Base-by-base conservation (phyloP, 2,888 invertebrate genomes). In the Macropis europaea region DNA sequence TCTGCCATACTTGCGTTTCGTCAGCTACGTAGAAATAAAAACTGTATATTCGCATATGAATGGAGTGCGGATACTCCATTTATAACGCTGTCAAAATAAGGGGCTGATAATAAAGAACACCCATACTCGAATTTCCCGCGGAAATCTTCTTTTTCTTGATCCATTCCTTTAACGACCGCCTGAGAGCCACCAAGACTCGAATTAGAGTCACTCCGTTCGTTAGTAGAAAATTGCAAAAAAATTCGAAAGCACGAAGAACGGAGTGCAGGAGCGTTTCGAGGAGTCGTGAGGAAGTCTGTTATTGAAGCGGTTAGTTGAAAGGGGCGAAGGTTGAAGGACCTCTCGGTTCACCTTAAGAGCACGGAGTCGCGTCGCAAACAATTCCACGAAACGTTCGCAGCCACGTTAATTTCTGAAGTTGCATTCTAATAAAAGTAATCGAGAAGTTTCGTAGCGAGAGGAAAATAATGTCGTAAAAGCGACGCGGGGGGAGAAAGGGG, bases 371-470 rank as follows among this genome's bases (percentile, higher is more conserved):
- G 30, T 59, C 32, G 75, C 64, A 70, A 76, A 71, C 66, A 75
- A 76, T 54, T 43, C 73, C 73, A 26, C 22, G 34, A 70, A 57
- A 54, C 70, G 72, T 64, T 62, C 71, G 62, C 53, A 61, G 75
- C 67, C 75, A 77, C 81, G 83, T 82, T 84, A 84, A 85, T 85
- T 82, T 67, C 66, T 73, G 28, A 72, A 85, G 83, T 81, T 85
- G 82, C 82, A 83, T 85, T 81, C 83, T 84, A 84, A 86, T 84
- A 85, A 82, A 86, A 86, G 85, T 84, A 84, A 85, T 84, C 83
- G 85, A 79, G 77, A 85, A 86, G 84, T 87, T 86, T 74, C 63
- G 76, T n/a, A 74, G 79, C 73, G 81, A 77, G 75, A 78, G 79
- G 81, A 82, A 84, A 85, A 84, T 85, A 86, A 83, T 85, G 82